Conservation (phyloP, 1,140 invertebrate species). For the Drosophila nebulosa region DNA sequence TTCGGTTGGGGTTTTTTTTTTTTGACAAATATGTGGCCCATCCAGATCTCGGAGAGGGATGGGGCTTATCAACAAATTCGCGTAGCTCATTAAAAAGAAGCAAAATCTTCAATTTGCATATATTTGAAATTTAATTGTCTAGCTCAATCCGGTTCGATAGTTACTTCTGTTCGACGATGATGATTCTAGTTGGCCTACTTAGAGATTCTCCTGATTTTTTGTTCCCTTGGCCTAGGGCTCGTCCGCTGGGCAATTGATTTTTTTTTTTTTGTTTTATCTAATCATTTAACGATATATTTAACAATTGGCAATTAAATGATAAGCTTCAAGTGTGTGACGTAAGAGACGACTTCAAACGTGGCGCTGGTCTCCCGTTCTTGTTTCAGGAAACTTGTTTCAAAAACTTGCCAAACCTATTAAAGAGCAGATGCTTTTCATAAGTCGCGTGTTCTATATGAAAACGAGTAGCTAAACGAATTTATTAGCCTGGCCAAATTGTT, state of each 20-base stretch:
- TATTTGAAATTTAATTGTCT: slow-evolving; percentile 3
- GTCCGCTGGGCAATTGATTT: too few species aligned
- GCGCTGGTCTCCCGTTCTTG: slow-evolving; percentile 19
- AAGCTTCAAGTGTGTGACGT: slow-evolving; percentile 9
- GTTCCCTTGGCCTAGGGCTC: background rate
- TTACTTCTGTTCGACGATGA: too few species aligned
- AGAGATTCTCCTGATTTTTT: slow-evolving; percentile 20
- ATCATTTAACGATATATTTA: background rate
- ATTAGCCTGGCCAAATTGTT: slow-evolving; percentile 15
- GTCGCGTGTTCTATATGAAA: slow-evolving; percentile 34
- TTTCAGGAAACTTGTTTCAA: slow-evolving; percentile 33
- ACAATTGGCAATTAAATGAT: slow-evolving; percentile 41
- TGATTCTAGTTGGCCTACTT: slow-evolving; percentile 39
- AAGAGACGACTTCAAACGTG: background rate
- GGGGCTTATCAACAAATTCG: slow-evolving; percentile 49
- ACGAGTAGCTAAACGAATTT: slow-evolving; percentile 11
- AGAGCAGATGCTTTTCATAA: background rate
- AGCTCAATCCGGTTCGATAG: background rate
- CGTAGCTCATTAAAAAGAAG: slow-evolving; percentile 38
- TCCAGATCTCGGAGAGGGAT: background rate
- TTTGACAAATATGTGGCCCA: slow-evolving; percentile 41
- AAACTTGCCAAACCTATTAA: background rate
- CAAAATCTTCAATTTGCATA: slow-evolving; percentile 48
- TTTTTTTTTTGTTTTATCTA: slow-evolving; percentile 13
- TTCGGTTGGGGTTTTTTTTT: too few species aligned